A percentile compares a stretch with the other conserved stretches of the same genome.
These are phyloP conservation scores for Calycopis cecrops DNA, from an alignment of 1,140 invertebrate species.

Conservation along the genomic window DNA sequence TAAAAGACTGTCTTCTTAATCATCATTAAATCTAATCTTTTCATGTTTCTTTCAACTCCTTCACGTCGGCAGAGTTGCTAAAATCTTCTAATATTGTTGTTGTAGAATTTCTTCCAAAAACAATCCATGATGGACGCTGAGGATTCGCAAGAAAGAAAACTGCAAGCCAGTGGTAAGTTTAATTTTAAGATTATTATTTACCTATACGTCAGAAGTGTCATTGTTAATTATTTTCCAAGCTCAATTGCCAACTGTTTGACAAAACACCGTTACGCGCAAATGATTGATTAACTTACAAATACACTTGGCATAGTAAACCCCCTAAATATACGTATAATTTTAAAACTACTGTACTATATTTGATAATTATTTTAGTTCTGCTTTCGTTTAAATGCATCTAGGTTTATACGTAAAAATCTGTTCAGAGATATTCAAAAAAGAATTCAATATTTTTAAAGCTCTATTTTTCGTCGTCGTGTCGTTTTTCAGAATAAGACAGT, in stretches of 20 bases:
- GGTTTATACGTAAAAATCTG: no score
- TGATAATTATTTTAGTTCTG: no score
- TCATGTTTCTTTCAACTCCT: neutral
- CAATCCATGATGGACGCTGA: conserved; percentile 64
- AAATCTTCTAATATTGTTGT: conserved; percentile 11
- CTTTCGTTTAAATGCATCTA: no score
- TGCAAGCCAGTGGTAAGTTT: conserved; percentile 67
- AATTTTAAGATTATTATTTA: conserved; percentile 11
- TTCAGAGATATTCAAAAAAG: no score
- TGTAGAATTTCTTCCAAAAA: conserved; percentile 70
- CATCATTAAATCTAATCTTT: conserved; percentile 14
- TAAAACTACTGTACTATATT: no score
- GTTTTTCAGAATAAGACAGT: no score
- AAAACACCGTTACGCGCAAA: neutral
- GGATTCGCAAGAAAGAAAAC: conserved; percentile 65
- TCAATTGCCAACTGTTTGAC: conserved; percentile 4
- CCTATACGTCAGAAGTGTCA: neutral
- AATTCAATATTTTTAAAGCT: no score
- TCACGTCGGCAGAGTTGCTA: neutral
- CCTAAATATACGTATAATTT: no score
- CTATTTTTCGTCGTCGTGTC: no score
- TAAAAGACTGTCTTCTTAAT: conserved; percentile 20
- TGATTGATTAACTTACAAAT: no score
- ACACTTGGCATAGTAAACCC: no score
- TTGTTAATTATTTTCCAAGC: neutral